Base-by-base conservation (phyloP, 2,888 invertebrate species). In the Emmelina monodactyla region DNA sequence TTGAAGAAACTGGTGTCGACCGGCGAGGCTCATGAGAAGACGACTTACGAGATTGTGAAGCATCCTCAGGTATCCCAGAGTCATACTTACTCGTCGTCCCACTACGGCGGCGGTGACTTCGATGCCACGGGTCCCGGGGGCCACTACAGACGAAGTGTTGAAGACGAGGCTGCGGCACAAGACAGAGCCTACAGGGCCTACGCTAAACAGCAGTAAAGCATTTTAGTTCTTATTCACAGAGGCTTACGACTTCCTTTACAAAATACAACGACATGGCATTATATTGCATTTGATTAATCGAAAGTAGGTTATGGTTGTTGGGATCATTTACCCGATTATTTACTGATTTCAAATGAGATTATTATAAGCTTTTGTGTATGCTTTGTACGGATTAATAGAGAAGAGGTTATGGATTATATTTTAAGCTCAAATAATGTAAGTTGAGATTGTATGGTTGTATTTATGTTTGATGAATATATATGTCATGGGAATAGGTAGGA, bases 41-140 rank as follows among this genome's bases (percentile, higher is more conserved):
- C 91, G 1, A 91, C 91, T 3, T 88, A 91, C 46, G 92, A 92
- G 68, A 91, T 92, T 47, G 88, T 92, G 35, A 92, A 92, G 61
- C 88, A 91, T 65, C 92, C 92, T n/a, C 88, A 89, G 54, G 86
- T 91, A 35, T 87, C 87, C 33, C 88, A 89, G 58, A 86, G 85
- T 49, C 89, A 91, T 55, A 85, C 88, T 3, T 91, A 91, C 55
- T 88, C 89, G 2, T 82, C 86, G 3, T 83, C 85, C 33, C 85
- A 88, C 51, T 86, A 85, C 47, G 86, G 87, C 32, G 83, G 83
- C 46, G 83, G 83, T 46, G 85, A 84, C 42, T 83, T 83, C 33
- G 84, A 84, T 31, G 69, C 82, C 1, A 78, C 82, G 2, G 83
- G 83, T 7, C 80, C 84, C 6, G 82, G 83, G 22, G 85, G 85